Conservation (phyloP, 2,113 vertebrate genomes). For the Epinephelus moara region DNA sequence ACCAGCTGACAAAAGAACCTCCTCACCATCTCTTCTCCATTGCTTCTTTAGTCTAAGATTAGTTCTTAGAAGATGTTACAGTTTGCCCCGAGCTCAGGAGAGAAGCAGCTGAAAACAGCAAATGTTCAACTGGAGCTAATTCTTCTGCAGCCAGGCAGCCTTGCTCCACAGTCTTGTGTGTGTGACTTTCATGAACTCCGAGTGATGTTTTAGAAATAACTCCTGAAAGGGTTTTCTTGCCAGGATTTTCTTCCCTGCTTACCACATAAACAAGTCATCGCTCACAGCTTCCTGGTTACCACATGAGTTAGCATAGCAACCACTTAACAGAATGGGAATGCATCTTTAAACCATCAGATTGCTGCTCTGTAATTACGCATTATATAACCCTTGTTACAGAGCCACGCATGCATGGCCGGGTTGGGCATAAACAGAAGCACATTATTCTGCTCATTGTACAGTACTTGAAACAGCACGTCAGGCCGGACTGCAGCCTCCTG, state of each 20-base stretch:
- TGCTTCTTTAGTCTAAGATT: conserved; percentile 41
- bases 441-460: background rate
- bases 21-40: conserved; percentile 4
- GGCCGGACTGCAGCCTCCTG: conserved; percentile 12
- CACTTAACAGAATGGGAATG: conserved; percentile 22
- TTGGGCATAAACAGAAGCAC: conserved; percentile 21
- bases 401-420: conserved; percentile 9
- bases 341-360: conserved; percentile 44
- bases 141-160: conserved; percentile 19
- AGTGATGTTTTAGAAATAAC: conserved; percentile 42
- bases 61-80: conserved; percentile 35
- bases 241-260: conserved; percentile 12
- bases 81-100: conserved; percentile 26
- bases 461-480: background rate
- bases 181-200: conserved; percentile 28
- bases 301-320: conserved; percentile 39
- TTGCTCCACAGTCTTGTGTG: conserved; percentile 20
- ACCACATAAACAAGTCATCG: background rate
- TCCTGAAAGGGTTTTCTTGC: conserved; percentile 55
- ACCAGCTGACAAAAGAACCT: conserved; percentile 15
- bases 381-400: conserved; percentile 40
- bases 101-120: conserved; percentile 26
- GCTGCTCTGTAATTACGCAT: conserved; percentile 51
- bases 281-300: conserved; percentile 34
- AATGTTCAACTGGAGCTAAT: conserved; percentile 11